Percentiles rank a stretch among this genome's conserved stretches.
phyloP scores from a whole-genome alignment of 2,888 invertebrate genomes.

The Adelphocoris suturalis region DNA sequence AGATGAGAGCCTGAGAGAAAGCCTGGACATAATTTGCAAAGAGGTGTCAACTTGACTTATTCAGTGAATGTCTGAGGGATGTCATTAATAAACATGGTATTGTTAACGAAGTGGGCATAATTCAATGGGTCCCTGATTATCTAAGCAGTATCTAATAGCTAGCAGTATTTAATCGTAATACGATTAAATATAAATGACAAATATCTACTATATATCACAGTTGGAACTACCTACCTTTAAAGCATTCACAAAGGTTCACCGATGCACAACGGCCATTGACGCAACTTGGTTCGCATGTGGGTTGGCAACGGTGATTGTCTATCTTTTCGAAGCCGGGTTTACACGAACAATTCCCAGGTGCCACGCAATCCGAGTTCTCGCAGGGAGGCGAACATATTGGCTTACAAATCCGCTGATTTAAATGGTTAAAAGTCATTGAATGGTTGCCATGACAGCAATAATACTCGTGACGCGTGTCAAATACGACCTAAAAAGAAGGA shows the following conservation, averaged over 20 bases:
- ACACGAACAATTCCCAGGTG: slow-evolving; percentile 70
- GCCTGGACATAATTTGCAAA: too few relatives aligned
- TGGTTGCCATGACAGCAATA: slow-evolving; percentile 23
- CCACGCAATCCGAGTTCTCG: slow-evolving; percentile 43
- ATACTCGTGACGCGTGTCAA: neutral
- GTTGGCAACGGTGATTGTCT: slow-evolving; percentile 49
- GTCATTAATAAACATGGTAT: too few relatives aligned
- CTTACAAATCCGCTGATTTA: neutral
- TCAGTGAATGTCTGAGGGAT: too few relatives aligned
- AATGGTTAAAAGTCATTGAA: neutral
- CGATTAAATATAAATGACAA: too few relatives aligned
- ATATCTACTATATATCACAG: too few relatives aligned
- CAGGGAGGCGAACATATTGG: slow-evolving; percentile 69
- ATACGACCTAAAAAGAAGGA: neutral
- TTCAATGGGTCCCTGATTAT: too few relatives aligned
- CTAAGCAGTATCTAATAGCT: too few relatives aligned
- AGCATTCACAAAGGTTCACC: slow-evolving; percentile 69
- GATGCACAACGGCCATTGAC: slow-evolving; percentile 65
- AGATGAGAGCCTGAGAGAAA: too few relatives aligned
- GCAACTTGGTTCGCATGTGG: slow-evolving; percentile 58
- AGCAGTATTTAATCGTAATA: too few relatives aligned
- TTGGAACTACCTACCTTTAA: neutral
- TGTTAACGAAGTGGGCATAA: too few relatives aligned
- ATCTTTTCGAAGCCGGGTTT: slow-evolving; percentile 52
- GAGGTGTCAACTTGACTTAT: too few relatives aligned